These are phyloP conservation scores for Zosterops pallidus DNA, from an alignment of 2,113 vertebrate species.

Conservation along the genomic window DNA sequence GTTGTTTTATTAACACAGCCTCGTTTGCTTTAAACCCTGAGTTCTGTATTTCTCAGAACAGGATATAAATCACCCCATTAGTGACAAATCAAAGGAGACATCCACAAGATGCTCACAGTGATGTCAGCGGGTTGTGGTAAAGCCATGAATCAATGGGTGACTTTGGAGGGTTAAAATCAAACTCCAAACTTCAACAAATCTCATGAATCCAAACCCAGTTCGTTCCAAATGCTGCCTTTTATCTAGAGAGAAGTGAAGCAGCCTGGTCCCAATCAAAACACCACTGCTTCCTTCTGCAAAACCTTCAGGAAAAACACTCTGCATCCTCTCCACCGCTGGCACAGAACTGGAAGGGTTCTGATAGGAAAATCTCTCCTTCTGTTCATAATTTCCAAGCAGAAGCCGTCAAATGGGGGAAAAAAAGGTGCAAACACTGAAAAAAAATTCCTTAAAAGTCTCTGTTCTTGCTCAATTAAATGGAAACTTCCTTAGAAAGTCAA, in stretches of 20 bases:
- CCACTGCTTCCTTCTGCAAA: slow-evolving; percentile 43
- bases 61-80: slow-evolving; percentile 63
- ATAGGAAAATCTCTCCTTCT: slow-evolving; percentile 15
- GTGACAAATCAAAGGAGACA: slow-evolving; percentile 47
- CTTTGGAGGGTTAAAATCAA: slow-evolving; percentile 1
- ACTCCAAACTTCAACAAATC: not conserved
- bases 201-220: not conserved
- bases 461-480: not conserved
- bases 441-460: not conserved
- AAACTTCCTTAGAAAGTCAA: slow-evolving; percentile 18
- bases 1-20: slow-evolving; percentile 19
- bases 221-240: slow-evolving; percentile 1
- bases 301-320: slow-evolving; percentile 42
- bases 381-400: not conserved
- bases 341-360: not conserved
- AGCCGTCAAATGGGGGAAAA: not conserved
- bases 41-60: slow-evolving; percentile 34
- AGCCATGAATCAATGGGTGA: slow-evolving; percentile 62
- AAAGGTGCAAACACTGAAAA: not conserved
- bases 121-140: slow-evolving; percentile 74
- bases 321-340: not conserved
- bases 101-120: slow-evolving; percentile 50
- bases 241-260: slow-evolving; percentile 7
- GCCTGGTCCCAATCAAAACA: slow-evolving; percentile 26
- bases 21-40: not conserved